phyloP scores from a whole-genome alignment of 2,888 invertebrate species.

The Melieria crassipennis region DNA sequence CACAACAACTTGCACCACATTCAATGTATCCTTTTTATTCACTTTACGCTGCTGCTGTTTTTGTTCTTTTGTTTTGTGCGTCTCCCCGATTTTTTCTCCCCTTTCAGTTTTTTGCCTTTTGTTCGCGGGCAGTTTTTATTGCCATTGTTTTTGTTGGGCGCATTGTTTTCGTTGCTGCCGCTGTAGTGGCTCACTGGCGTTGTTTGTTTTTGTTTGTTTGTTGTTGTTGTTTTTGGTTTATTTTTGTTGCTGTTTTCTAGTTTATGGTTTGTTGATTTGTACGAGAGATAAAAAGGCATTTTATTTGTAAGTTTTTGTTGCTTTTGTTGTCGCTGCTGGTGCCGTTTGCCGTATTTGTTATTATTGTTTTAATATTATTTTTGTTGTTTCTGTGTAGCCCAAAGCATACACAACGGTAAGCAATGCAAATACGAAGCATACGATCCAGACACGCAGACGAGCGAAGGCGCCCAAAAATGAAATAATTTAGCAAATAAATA shows the following conservation, averaged over 20 bases:
- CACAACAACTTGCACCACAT: constrained; percentile 1
- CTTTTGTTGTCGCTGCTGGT: background rate
- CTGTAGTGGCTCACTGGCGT: background rate
- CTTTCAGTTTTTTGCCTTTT: background rate
- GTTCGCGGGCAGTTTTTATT: background rate
- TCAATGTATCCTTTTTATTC: constrained; percentile 4
- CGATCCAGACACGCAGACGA: too few relatives aligned
- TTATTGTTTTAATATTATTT: too few relatives aligned
- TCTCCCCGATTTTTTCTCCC: background rate
- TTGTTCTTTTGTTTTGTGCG: background rate
- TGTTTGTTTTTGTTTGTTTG: constrained; percentile 9
- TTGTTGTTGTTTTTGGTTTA: constrained; percentile 2
- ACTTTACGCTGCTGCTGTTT: background rate
- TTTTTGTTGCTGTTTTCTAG: constrained; percentile 11
- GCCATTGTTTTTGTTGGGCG: background rate
- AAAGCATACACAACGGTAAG: too few relatives aligned
- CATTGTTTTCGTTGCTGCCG: background rate
- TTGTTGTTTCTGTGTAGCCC: too few relatives aligned
- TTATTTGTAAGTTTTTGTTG: background rate
- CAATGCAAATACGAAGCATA: too few relatives aligned
- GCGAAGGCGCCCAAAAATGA: too few relatives aligned
- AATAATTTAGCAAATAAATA: too few relatives aligned
- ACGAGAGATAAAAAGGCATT: constrained; percentile 26
- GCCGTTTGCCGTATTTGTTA: too few relatives aligned
- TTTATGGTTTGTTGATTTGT: constrained; percentile 36